phyloP scores from a whole-genome alignment of 2,797 vertebrate species.

The Avahi laniger region DNA sequence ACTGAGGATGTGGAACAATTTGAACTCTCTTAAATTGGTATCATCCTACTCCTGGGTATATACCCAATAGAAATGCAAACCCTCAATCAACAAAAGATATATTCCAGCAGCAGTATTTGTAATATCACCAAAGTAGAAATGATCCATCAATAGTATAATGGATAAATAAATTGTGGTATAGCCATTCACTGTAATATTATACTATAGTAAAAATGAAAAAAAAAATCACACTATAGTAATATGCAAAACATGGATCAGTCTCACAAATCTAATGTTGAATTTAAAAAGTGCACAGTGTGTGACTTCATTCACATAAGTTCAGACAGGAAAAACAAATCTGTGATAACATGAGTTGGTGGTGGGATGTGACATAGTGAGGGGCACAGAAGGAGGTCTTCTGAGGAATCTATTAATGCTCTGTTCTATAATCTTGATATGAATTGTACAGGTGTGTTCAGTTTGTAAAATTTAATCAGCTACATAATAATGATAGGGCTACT shows the following conservation, averaged over 20 bases:
- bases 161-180: neutral
- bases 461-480: neutral
- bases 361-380: neutral
- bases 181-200: neutral
- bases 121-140: neutral
- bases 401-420: neutral
- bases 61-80: neutral
- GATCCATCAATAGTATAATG: neutral
- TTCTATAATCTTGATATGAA: neutral
- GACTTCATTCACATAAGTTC: neutral
- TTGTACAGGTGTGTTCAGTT: neutral
- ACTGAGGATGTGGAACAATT: neutral
- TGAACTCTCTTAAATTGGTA: neutral
- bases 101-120: neutral
- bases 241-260: neutral
- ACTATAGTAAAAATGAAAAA: neutral
- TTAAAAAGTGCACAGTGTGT: neutral
- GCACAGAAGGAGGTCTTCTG: neutral
- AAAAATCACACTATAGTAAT: neutral
- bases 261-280: neutral
- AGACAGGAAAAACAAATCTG: neutral
- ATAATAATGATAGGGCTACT: neutral
- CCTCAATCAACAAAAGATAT: neutral
- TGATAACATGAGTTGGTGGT: neutral
- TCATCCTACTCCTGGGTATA: neutral